Conservation (phyloP, 1,140 invertebrate genomes). For the Platyura marginata region DNA sequence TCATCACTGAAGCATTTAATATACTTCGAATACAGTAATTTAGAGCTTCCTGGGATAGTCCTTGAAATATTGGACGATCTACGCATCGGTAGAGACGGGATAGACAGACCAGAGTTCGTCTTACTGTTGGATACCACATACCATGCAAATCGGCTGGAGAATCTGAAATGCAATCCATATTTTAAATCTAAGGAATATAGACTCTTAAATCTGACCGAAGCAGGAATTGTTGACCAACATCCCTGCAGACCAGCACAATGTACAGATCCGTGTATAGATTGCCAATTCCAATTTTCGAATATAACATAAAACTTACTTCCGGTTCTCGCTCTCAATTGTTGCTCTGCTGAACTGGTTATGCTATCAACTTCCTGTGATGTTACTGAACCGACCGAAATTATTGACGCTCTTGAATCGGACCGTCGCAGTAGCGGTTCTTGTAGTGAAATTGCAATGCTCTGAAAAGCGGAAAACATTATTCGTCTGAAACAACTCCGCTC, state of each 20-base stretch:
- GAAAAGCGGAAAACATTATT: constrained; percentile 9
- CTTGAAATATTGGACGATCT: constrained; percentile 89
- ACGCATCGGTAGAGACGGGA: constrained; percentile 91
- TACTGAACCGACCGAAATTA: constrained; percentile 43
- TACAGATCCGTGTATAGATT: too few relatives aligned
- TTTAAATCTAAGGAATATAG: too few relatives aligned
- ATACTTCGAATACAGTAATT: constrained; percentile 82
- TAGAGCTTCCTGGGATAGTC: constrained; percentile 87
- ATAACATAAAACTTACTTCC: too few relatives aligned
- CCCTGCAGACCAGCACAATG: too few relatives aligned
- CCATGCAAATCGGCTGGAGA: constrained; percentile 94
- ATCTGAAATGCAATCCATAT: too few relatives aligned
- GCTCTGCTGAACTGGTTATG: constrained; percentile 1
- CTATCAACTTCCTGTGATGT: neutral
- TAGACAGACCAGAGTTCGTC: constrained; percentile 83
- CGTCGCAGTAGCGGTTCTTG: constrained; percentile 41
- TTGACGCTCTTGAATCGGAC: constrained; percentile 44
- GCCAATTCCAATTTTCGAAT: too few relatives aligned
- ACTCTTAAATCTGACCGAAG: too few relatives aligned
- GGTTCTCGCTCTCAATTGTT: constrained; percentile 7
- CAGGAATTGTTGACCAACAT: too few relatives aligned
- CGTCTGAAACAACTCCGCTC: neutral
- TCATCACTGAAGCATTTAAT: constrained; percentile 50
- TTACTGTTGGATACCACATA: constrained; percentile 98
- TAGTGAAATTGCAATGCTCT: constrained; percentile 53